These are phyloP conservation scores for Oophaga sylvatica DNA, from an alignment of 2,797 vertebrate genomes.

Conservation along the genomic window DNA sequence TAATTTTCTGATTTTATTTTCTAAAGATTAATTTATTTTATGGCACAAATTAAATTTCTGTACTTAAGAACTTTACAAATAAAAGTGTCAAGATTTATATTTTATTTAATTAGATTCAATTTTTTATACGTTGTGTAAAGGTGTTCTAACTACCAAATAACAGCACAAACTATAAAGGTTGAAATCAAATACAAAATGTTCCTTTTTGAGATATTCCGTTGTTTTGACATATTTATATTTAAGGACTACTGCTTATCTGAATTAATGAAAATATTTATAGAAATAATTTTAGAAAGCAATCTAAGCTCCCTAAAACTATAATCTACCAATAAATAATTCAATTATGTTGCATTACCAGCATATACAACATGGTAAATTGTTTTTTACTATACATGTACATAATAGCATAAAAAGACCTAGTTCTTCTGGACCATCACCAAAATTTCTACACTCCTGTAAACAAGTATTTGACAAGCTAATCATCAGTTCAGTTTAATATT, in stretches of 20 bases:
- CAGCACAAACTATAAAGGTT: too few relatives aligned
- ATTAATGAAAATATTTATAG: neutral
- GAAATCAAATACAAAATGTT: too few relatives aligned
- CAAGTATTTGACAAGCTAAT: neutral
- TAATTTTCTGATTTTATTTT: too few relatives aligned
- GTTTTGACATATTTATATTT: neutral
- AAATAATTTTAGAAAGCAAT: neutral
- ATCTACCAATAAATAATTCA: neutral
- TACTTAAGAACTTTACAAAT: too few relatives aligned
- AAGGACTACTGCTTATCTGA: neutral
- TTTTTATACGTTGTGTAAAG: too few relatives aligned
- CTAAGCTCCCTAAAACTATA: neutral
- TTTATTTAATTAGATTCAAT: too few relatives aligned
- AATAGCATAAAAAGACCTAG: neutral
- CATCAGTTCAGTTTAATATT: neutral
- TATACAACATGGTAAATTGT: neutral
- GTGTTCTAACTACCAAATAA: too few relatives aligned
- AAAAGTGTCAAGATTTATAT: too few relatives aligned
- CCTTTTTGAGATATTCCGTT: too few relatives aligned
- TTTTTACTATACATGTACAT: neutral
- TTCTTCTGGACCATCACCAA: neutral
- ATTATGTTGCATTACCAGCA: neutral
- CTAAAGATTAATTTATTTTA: too few relatives aligned
- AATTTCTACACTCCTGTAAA: neutral
- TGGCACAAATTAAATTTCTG: too few relatives aligned